These are phyloP conservation scores for Idaea dimidiata DNA, from an alignment of 2,888 invertebrate species.

Conservation along the genomic window DNA sequence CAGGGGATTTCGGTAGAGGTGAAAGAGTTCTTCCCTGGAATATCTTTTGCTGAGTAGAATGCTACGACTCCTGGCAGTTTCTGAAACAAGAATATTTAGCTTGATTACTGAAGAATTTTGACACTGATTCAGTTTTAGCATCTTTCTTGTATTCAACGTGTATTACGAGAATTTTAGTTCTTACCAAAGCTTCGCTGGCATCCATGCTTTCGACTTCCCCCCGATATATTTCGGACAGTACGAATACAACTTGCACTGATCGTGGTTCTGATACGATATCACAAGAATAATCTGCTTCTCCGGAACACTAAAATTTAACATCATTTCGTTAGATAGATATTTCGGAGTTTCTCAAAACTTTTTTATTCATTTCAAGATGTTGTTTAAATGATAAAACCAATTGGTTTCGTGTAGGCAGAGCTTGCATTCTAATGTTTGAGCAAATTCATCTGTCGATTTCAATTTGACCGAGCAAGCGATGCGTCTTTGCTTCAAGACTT, in stretches of 20 bases:
- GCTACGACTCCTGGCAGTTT: slow-evolving; percentile 83
- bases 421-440: too few species aligned
- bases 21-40: slow-evolving; percentile 85
- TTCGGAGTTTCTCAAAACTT: too few species aligned
- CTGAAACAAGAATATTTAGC: slow-evolving; percentile 55
- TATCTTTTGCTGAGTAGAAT: slow-evolving; percentile 83
- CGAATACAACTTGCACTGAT: slow-evolving; percentile 85
- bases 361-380: too few species aligned
- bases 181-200: slow-evolving; percentile 82
- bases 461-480: too few species aligned
- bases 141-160: background rate
- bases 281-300: slow-evolving; percentile 84
- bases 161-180: slow-evolving; percentile 12
- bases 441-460: too few species aligned
- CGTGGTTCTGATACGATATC: slow-evolving; percentile 80
- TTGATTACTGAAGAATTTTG: background rate
- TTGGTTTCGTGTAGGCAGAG: too few species aligned
- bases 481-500: too few species aligned
- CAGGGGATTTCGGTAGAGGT: slow-evolving; percentile 59
- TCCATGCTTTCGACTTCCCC: slow-evolving; percentile 82
- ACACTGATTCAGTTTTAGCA: background rate
- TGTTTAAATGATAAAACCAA: too few species aligned
- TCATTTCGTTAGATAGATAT: slow-evolving; percentile 3
- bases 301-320: slow-evolving; percentile 75
- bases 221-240: slow-evolving; percentile 73